Evolutionary conservation across 2,797 vertebrate species (phyloP), one percentile per base, ranked within the genome.

Genomic region (Sparus aurata): DNA sequence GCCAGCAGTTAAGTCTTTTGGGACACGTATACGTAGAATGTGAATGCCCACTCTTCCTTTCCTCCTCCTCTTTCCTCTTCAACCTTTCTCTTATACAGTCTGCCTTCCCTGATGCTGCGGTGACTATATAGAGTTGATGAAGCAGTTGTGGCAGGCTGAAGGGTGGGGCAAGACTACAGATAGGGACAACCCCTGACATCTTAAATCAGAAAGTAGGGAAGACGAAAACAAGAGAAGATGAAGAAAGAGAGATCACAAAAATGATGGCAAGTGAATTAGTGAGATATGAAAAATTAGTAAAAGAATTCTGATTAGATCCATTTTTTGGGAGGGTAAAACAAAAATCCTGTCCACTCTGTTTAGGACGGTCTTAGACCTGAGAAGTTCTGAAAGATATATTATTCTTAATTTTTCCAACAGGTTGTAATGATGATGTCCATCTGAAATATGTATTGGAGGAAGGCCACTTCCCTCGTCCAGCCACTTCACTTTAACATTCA

Each of bases 1-100:
- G 75, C 79, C 65, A 80, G 68, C 17, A 63, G 78, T 85, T 85
- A 75, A 68, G 65, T 85, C 76, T 85, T 58, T 27, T 18, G 81
- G 65, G 77, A 74, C 71, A 71, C 34, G 70, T 34, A 59, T 13
- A 77, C 1, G 10, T 30, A 77, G 23, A 81, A 67, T 73, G 11
- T 1, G 18, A 41, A 69, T 75, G 46, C 76, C 77, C 67, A 73
- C 68, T 63, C 50, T 30, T 58, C 34, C 53, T 45, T 22, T 75
- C 38, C 27, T 77, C 72, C 69, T 55, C 13, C 53, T 46, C 22
- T 22, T 54, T 27, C 30, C 25, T 58, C 52, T 22, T 34, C 43
- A 38, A 38, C 22, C 17, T 58, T 27, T 25, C 25, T 58, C 52
- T 22, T 34, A 47, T 13, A 54, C 11, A 55, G 34, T 23, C 0